Conservation (phyloP, 1,140 invertebrate species). For the Drosophila orena region DNA sequence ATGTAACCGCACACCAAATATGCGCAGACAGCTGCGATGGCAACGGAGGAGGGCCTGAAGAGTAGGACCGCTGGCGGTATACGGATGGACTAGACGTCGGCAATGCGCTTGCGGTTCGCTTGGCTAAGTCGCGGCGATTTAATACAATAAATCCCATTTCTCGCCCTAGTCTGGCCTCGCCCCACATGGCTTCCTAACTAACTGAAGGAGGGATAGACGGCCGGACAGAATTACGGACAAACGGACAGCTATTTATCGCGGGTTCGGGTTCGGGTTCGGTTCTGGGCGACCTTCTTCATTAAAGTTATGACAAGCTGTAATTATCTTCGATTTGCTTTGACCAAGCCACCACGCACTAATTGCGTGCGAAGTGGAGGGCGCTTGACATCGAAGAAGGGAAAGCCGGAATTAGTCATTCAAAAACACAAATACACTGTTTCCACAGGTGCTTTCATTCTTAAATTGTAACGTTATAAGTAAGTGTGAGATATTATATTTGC, state of each 20-base stretch:
- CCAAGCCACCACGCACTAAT: constrained; percentile 67
- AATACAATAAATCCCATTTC: constrained; percentile 64
- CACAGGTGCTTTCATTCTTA: neutral
- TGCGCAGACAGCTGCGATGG: constrained; percentile 48
- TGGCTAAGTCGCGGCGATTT: constrained; percentile 63
- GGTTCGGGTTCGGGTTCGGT: constrained; percentile 62
- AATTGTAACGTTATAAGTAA: neutral
- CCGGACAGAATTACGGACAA: neutral
- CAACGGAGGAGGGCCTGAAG: no score
- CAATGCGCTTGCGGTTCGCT: constrained; percentile 46
- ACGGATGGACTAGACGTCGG: constrained; percentile 16
- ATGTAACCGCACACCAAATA: constrained; percentile 80
- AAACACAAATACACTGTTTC: neutral
- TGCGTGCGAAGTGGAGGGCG: constrained; percentile 59
- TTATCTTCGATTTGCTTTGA: constrained; percentile 83
- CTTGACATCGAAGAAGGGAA: constrained; percentile 33
- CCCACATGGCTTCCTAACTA: neutral
- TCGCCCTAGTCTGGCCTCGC: constrained; percentile 7
- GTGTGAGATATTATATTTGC: constrained; percentile 1
- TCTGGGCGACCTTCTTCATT: constrained; percentile 77
- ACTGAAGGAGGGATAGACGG: neutral
- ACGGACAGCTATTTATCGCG: constrained; percentile 20
- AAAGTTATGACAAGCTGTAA: constrained; percentile 84
- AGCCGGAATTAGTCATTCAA: constrained; percentile 46
- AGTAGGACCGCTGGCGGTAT: neutral